Evolutionary conservation across 2,888 invertebrate genomes (phyloP), one percentile per base, ranked within the genome.

Genomic region (Volucella inanis): DNA sequence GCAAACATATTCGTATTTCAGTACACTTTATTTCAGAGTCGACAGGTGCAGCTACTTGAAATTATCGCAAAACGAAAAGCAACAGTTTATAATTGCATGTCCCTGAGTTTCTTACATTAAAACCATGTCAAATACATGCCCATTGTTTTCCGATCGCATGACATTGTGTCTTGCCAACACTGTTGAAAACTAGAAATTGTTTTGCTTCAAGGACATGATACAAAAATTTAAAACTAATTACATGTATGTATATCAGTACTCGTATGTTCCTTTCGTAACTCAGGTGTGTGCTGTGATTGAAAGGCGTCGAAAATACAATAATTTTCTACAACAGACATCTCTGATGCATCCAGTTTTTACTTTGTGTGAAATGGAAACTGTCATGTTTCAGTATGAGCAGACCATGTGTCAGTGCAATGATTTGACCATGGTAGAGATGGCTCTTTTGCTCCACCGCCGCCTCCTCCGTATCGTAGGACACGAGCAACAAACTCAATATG

Each of bases 211-310:
- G 55, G 49, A 61, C 62, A 67, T 65, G 71, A 61, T 61, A 22
- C 47, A 59, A 49, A 84, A 78, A 79, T 70, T 31, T 65, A 70
- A 84, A 84, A 84, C 79, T 79, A 84, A 84, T 84, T 84, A 84
- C 65, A 75, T 39, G 54, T 18, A 18, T 18, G 3, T 22, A 22
- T 22, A 22, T 3, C 2, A 22, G 31, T 31, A 22, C 3, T 22
- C 3, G 31, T 31, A 31, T 31, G 31, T 31, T 31, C 6, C 31
- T 6, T 6, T 31, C 31, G 31, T 6, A 31, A 75, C 79, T 71
- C 84, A 84, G 84, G 74, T 84, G 70, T 70, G 49, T 64, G 10
- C 65, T 43, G 70, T 79, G 79, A 84, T 79, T 84, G 79, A 79
- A 84, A 79, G 68, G 54, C 75, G 71, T 84, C 52, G 64, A 38